Evolutionary conservation across 2,888 invertebrate genomes (phyloP).

Genomic region (Dendrolimus pini): DNA sequence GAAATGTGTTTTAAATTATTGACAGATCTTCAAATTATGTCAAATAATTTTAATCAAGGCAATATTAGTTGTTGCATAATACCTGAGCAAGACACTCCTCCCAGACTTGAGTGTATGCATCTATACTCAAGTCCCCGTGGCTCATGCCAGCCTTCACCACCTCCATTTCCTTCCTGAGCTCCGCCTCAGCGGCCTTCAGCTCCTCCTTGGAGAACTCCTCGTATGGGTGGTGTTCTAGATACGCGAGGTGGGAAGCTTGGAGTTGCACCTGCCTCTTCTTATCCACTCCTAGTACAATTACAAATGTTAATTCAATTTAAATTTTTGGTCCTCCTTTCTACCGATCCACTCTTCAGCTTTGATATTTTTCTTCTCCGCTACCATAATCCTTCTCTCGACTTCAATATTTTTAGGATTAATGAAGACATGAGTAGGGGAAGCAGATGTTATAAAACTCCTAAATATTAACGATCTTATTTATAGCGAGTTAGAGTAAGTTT

Average conservation of each 20-base stretch:
- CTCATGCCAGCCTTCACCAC: constrained; percentile 95
- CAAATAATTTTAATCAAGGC: too few relatives aligned
- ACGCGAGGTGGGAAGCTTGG: constrained; percentile 85
- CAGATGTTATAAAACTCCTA: too few relatives aligned
- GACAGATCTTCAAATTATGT: background rate
- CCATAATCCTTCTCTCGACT: too few relatives aligned
- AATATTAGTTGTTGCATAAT: too few relatives aligned
- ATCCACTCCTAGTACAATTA: constrained; percentile 40
- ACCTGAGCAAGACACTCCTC: constrained; percentile 95
- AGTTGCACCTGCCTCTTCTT: constrained; percentile 76
- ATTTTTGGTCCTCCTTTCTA: too few relatives aligned
- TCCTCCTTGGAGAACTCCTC: constrained; percentile 83
- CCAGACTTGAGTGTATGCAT: constrained; percentile 97
- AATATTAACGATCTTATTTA: too few relatives aligned
- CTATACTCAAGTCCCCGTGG: constrained; percentile 94
- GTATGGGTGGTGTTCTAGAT: constrained; percentile 92
- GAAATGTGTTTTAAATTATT: constrained; percentile 16
- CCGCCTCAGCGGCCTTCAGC: constrained; percentile 77
- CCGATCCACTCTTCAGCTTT: too few relatives aligned
- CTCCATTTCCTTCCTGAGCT: constrained; percentile 90
- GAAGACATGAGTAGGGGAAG: too few relatives aligned
- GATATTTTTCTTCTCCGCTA: too few relatives aligned
- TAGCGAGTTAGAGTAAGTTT: too few relatives aligned
- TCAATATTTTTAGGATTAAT: too few relatives aligned
- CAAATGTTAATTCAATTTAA: background rate